Evolutionary conservation across 2,797 vertebrate species (phyloP), one percentile per base, ranked within the genome.

Genomic region (Schizothorax lantsangensis): DNA sequence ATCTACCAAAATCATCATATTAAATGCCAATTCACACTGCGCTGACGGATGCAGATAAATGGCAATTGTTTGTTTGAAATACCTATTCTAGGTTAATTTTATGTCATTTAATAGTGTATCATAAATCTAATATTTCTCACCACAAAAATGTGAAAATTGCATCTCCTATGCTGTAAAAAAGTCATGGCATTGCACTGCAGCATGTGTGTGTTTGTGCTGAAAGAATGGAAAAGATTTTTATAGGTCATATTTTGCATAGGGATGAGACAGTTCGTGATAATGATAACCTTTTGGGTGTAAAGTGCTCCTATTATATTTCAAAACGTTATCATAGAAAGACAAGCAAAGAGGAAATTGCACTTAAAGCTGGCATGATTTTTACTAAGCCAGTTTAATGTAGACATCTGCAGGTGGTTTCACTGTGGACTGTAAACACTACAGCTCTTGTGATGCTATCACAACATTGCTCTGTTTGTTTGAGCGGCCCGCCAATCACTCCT

Each of bases 231-330:
- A 92, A 91, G 88, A 94, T 90, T 90, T 89, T 87, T 88, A 94
- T 93, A 95, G 95, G 94, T 95, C 95, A 95, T 87, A 91, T 91
- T 95, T 94, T 93, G 93, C 94, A 95, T 95, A 93, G 89, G 89
- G 91, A 94, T 94, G 90, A 94, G 93, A 92, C 89, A 86, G 90
- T 84, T 86, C 89, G 91, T 92, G 91, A 94, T 90, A 92, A 92
- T 88, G 90, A 87, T 94, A 95, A 94, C 94, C 94, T 95, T 95
- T 94, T 88, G 73, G 90, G 89, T 91, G 88, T 86, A 87, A 86
- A 91, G 89, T 81, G 88, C 90, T 93, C 86, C 86, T 88, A 90
- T 93, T 91, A 92, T 86, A 88, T 6, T 38, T 88, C 86, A 88
- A 90, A 92, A 92, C 86, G 88, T 94, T 93, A 92, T 91, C 92